Evolutionary conservation across 2,113 vertebrate genomes (phyloP).

Genomic region (Petrocephalus microphthalmus): DNA sequence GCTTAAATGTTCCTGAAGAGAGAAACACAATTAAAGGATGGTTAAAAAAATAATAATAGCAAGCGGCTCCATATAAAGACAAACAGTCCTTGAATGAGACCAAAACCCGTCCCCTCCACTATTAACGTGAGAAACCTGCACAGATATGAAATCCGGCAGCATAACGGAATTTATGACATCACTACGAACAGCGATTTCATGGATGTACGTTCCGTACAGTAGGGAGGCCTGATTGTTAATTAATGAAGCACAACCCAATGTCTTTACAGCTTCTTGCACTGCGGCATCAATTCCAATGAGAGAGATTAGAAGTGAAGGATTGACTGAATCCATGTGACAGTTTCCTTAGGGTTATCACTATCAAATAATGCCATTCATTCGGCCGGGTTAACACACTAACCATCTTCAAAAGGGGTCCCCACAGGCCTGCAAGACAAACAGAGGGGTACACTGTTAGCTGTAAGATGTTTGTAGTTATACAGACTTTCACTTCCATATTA

Average conservation of each 20-base stretch:
- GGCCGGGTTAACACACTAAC: constrained; percentile 63
- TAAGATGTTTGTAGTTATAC: too few species aligned
- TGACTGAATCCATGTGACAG: background rate
- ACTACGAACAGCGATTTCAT: background rate
- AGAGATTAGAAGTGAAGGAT: background rate
- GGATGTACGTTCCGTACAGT: background rate
- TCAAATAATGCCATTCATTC: background rate
- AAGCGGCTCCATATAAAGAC: background rate
- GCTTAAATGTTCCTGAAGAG: constrained; percentile 91
- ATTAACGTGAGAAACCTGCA: constrained; percentile 8
- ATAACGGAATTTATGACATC: background rate
- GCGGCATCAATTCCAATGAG: background rate
- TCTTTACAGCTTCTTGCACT: background rate
- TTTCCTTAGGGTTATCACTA: background rate
- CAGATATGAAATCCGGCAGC: constrained; percentile 26
- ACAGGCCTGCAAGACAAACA: constrained; percentile 73
- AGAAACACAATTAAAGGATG: constrained; percentile 22
- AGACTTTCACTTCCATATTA: background rate
- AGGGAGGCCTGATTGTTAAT: background rate
- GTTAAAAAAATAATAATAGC: constrained; percentile 41
- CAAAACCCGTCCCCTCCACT: background rate
- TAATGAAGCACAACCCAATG: background rate
- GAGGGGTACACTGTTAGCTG: background rate
- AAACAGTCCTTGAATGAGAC: constrained; percentile 23
- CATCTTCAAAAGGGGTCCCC: constrained; percentile 97